Evolutionary conservation across 2,888 invertebrate species (phyloP).

Genomic region (Orthosia gracilis): DNA sequence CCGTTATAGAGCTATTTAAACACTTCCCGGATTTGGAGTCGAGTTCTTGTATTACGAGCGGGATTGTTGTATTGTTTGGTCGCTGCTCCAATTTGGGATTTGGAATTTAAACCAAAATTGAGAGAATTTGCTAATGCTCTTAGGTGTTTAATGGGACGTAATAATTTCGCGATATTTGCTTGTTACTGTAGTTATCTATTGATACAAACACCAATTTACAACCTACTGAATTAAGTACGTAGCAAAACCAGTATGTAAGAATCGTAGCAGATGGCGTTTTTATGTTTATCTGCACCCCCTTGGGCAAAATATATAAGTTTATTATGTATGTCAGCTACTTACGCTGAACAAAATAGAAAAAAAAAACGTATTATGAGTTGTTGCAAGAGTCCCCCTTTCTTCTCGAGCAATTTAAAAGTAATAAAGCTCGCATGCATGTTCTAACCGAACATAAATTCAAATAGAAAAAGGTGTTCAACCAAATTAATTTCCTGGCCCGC

Average conservation of each 20-base stretch:
- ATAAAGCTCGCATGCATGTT: constrained; percentile 47
- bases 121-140: constrained; percentile 25
- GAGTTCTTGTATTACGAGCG: constrained; percentile 28
- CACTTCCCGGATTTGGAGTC: constrained; percentile 39
- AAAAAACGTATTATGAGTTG: neutral
- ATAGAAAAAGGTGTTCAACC: constrained; percentile 61
- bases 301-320: too few relatives aligned
- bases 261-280: too few relatives aligned
- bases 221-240: too few relatives aligned
- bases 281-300: too few relatives aligned
- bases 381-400: neutral
- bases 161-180: neutral
- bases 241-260: too few relatives aligned
- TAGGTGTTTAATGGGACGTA: constrained; percentile 17
- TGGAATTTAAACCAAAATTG: constrained; percentile 30
- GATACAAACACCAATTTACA: neutral
- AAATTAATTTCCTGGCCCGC: constrained; percentile 67
- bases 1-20: constrained; percentile 38
- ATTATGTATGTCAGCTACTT: too few relatives aligned
- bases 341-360: neutral
- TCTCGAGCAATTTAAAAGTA: constrained; percentile 47
- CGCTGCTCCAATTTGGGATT: constrained; percentile 14
- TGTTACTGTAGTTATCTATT: neutral
- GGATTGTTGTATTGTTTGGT: constrained; percentile 38
- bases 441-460: constrained; percentile 50